A percentile compares a stretch with the other conserved stretches of the same genome.
Conservation (phyloP, 2,113 vertebrate genomes). For the Daubentonia madagascariensis region DNA sequence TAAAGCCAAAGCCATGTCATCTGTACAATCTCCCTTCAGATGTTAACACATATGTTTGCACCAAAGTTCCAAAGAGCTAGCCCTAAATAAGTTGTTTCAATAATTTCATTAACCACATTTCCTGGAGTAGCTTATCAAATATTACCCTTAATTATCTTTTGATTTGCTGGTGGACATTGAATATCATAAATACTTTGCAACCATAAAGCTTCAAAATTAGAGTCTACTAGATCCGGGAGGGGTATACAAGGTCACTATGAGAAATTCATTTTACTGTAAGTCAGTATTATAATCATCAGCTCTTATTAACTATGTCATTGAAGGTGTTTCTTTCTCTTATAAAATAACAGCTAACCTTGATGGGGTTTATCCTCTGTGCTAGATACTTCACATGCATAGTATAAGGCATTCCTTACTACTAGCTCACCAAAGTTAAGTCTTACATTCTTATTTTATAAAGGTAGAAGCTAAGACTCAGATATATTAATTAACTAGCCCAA, state of each 20-base stretch:
- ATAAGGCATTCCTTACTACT: neutral
- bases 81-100: neutral
- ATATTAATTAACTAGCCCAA: neutral
- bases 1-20: neutral
- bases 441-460: neutral
- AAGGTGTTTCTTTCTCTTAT: neutral
- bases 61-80: neutral
- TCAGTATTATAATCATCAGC: neutral
- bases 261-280: neutral
- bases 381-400: neutral
- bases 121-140: neutral
- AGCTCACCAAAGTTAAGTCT: neutral
- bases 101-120: neutral
- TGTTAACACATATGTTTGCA: neutral
- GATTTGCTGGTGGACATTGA: neutral
- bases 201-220: neutral
- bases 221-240: neutral
- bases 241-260: neutral
- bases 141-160: neutral
- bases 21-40: neutral
- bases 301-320: neutral
- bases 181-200: constrained; percentile 3
- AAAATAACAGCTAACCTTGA: neutral
- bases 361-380: neutral
- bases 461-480: neutral